Evolutionary conservation across 2,888 invertebrate genomes (phyloP).

Genomic region (Elaeidobius kamerunicus): DNA sequence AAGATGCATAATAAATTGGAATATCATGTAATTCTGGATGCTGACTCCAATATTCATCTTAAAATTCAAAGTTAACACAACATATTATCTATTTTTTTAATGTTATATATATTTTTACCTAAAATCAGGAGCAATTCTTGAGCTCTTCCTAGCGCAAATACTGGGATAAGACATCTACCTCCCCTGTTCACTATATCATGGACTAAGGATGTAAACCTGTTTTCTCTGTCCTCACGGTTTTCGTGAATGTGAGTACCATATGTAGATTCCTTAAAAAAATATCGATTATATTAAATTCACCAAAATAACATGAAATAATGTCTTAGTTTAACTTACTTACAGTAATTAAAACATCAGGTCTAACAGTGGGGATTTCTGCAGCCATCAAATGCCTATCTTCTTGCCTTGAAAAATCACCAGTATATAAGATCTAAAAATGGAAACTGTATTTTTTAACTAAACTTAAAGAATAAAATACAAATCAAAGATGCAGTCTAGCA

Average conservation of each 20-base stretch:
- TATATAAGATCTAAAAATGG: conserved; percentile 71
- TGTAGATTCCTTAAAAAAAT: conserved; percentile 77
- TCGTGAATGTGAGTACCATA: conserved; percentile 99
- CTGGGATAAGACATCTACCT: conserved; percentile 97
- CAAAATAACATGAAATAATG: not conserved
- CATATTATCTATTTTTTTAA: not conserved
- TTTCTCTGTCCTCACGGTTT: conserved; percentile 94
- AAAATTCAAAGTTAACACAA: conserved; percentile 16
- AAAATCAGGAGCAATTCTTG: conserved; percentile 89
- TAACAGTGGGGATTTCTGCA: conserved; percentile 94
- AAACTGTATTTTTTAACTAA: not conserved
- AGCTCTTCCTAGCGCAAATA: conserved; percentile 96
- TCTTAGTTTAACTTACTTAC: conserved; percentile 25
- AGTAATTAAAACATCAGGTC: conserved; percentile 95
- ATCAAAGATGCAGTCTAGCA: no score
- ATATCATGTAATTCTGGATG: conserved; percentile 97
- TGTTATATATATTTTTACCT: no score
- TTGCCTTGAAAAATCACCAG: conserved; percentile 97
- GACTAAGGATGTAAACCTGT: conserved; percentile 87
- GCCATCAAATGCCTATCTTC: conserved; percentile 99
- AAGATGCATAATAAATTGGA: conserved; percentile 99
- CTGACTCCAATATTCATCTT: conserved; percentile 97
- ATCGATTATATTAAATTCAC: not conserved
- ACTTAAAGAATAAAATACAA: no score
- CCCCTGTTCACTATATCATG: conserved; percentile 95